Percentiles rank a stretch among this genome's conserved stretches.
phyloP scores from a whole-genome alignment of 2,888 invertebrate genomes.

The Mallateleia sp. region DNA sequence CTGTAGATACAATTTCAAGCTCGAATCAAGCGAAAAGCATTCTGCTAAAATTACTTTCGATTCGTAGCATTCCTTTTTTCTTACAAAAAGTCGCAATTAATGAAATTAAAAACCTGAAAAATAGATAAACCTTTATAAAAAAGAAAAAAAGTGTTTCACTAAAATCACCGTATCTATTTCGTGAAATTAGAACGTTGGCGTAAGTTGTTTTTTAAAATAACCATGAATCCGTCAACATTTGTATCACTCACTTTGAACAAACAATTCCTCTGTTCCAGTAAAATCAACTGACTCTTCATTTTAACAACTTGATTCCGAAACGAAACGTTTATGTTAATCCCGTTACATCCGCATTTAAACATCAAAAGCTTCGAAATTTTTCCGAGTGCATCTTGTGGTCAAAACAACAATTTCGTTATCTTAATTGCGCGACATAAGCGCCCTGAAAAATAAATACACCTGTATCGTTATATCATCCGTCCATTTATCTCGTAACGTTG shows the following conservation, averaged over 20 bases:
- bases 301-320: background rate
- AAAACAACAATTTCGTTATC: conserved; percentile 59
- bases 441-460: conserved; percentile 54
- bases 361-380: conserved; percentile 4
- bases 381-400: conserved; percentile 3
- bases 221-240: background rate
- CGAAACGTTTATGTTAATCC: conserved; percentile 30
- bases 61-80: background rate
- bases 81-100: background rate
- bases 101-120: background rate
- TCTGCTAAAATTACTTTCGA: conserved; percentile 2
- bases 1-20: background rate
- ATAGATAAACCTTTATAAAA: no score
- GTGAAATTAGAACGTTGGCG: background rate
- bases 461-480: conserved; percentile 48
- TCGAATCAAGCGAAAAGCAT: background rate
- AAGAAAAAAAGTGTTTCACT: background rate
- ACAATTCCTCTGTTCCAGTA: conserved; percentile 13
- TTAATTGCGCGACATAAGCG: conserved; percentile 55
- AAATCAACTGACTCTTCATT: conserved; percentile 10
- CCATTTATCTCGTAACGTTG: conserved; percentile 49
- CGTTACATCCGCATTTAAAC: conserved; percentile 8
- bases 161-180: background rate
- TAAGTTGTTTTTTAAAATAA: background rate
- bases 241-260: background rate